Percentiles rank a stretch among this genome's conserved stretches.
Conservation (phyloP, 2,888 invertebrate genomes). For the Orchesellides sinensis region DNA sequence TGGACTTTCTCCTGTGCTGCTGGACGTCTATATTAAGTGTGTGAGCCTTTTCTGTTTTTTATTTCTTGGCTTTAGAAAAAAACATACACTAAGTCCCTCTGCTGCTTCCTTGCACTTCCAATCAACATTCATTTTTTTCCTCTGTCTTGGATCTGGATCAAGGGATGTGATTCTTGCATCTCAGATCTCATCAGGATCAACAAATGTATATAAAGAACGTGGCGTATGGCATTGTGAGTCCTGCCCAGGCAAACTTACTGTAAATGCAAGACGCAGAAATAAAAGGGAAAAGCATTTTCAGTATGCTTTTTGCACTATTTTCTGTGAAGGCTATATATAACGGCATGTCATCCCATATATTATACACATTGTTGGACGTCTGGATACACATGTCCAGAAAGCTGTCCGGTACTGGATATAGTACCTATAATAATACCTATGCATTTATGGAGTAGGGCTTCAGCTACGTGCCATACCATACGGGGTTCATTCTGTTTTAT, state of each 20-base stretch:
- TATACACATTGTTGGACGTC: conserved; percentile 67
- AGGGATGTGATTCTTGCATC: conserved; percentile 66
- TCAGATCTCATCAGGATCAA: conserved; percentile 65
- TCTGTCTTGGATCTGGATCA: conserved; percentile 65
- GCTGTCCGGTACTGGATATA: conserved; percentile 44
- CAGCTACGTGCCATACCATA: conserved; percentile 35
- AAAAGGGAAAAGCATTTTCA: no score
- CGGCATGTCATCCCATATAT: conserved; percentile 66
- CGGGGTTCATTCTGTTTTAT: neutral
- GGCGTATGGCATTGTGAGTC: neutral
- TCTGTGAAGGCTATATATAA: conserved; percentile 65
- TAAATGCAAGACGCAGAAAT: neutral
- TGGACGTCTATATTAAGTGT: conserved; percentile 10
- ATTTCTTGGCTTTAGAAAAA: conserved; percentile 61
- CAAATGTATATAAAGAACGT: conserved; percentile 38
- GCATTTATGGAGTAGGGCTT: neutral
- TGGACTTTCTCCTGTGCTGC: neutral
- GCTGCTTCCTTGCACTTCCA: conserved; percentile 67
- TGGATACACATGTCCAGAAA: conserved; percentile 59
- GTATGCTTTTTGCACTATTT: conserved; percentile 57
- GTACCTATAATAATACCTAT: neutral
- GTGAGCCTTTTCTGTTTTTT: conserved; percentile 41
- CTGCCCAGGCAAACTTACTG: conserved; percentile 11
- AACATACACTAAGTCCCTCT: conserved; percentile 42
- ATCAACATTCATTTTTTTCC: conserved; percentile 66